Evolutionary conservation across 2,113 vertebrate genomes (phyloP).

Genomic region (Pomatorhinus ruficollis): DNA sequence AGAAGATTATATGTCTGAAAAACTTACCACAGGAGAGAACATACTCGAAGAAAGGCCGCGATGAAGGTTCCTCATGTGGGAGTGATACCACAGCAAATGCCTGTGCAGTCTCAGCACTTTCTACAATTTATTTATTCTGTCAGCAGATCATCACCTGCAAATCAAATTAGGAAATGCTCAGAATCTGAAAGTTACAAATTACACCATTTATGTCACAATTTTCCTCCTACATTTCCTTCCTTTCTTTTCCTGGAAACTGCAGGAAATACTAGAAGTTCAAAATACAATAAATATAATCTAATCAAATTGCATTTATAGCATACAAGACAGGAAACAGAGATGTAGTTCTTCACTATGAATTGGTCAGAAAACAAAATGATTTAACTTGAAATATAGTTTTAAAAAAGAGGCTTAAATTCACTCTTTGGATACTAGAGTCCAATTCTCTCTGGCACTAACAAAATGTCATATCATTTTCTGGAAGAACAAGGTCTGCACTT

Average conservation of each 20-base stretch:
- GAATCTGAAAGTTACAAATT: not conserved
- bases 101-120: not conserved
- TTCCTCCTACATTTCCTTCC: not conserved
- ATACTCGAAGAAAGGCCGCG: not conserved
- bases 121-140: not conserved
- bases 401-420: not conserved
- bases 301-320: not conserved
- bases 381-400: not conserved
- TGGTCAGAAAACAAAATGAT: not conserved
- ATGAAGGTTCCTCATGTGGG: not conserved
- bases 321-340: not conserved
- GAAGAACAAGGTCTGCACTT: not conserved
- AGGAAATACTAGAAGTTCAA: not conserved
- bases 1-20: not conserved
- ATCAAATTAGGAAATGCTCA: constrained; percentile 26
- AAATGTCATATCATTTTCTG: not conserved
- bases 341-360: not conserved
- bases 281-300: not conserved
- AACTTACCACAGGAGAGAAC: constrained; percentile 4
- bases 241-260: not conserved
- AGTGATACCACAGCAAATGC: not conserved
- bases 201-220: not conserved
- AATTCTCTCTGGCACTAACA: not conserved
- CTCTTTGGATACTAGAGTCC: not conserved
- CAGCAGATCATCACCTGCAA: constrained; percentile 27